Conservation (phyloP, 1,140 invertebrate genomes). For the Platorchestia sp. region DNA sequence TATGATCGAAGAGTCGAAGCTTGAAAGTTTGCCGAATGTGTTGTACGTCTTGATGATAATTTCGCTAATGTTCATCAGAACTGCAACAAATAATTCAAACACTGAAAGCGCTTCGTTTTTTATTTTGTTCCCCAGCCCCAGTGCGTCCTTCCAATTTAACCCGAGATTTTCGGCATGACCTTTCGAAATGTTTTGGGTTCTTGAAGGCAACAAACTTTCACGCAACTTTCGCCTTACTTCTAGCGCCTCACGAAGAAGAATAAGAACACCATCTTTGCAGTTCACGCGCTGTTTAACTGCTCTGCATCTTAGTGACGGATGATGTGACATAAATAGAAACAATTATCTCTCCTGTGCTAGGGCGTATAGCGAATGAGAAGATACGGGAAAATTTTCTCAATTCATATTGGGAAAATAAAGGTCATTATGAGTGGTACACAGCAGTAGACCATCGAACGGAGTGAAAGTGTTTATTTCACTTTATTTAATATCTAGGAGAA, state of each 20-base stretch:
- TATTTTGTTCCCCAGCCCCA: too few species aligned
- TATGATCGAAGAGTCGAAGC: too few species aligned
- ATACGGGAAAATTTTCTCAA: background rate
- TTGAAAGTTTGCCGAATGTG: background rate
- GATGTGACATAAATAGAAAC: background rate
- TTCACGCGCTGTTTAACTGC: background rate
- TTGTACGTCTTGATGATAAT: background rate
- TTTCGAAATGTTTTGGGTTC: background rate
- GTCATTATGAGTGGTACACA: background rate
- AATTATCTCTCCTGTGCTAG: background rate
- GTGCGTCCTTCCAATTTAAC: too few species aligned
- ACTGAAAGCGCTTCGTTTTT: too few species aligned
- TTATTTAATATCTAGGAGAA: too few species aligned
- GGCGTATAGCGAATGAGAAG: background rate
- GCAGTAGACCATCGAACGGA: background rate
- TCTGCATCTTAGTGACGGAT: background rate
- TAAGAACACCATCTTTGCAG: background rate
- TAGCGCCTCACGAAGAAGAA: background rate
- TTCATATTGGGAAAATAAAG: background rate
- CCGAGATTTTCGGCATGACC: background rate
- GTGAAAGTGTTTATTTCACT: background rate
- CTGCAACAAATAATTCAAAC: background rate
- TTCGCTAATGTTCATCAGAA: background rate
- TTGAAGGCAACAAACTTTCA: background rate
- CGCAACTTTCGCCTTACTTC: background rate